Evolutionary conservation across 2,888 invertebrate species (phyloP).

Genomic region (Myathropa florea): DNA sequence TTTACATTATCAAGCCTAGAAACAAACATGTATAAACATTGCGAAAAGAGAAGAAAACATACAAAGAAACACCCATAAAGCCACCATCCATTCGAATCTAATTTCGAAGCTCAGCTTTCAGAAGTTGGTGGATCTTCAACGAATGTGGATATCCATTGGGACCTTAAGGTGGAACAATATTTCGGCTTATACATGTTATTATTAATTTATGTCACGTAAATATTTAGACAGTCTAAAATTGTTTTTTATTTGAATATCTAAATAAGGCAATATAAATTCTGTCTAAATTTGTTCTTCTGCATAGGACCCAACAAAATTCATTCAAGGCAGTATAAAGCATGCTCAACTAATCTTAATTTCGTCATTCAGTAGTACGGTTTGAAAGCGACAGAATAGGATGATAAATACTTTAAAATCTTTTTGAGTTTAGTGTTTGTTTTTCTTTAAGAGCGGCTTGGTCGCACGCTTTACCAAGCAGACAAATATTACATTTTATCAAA

Average conservation of each 20-base stretch:
- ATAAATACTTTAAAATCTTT: not conserved
- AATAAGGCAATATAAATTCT: not conserved
- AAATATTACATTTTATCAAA: not conserved
- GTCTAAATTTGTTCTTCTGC: not conserved
- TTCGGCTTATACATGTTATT: not conserved
- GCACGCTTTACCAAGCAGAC: not conserved
- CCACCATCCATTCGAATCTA: not conserved
- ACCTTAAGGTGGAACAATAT: not conserved
- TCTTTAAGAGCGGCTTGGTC: not conserved
- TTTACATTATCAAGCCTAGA: not conserved
- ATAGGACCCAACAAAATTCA: not conserved
- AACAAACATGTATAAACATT: not conserved
- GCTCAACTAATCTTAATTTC: not conserved
- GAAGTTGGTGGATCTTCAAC: not conserved
- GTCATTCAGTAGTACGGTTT: not conserved
- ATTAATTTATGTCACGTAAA: not conserved
- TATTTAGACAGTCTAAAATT: not conserved
- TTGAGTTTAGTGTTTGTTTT: not conserved
- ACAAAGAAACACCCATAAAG: not conserved
- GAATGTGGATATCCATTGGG: not conserved
- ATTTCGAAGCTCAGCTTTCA: not conserved
- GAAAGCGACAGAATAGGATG: not conserved
- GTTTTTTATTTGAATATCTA: not conserved
- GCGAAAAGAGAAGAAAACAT: not conserved
- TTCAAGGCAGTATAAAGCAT: conserved; percentile 14